A percentile compares a stretch with the other conserved stretches of the same genome.
Evolutionary conservation across 2,797 vertebrate species (phyloP).

Genomic region (Pagetopsis macropterus): DNA sequence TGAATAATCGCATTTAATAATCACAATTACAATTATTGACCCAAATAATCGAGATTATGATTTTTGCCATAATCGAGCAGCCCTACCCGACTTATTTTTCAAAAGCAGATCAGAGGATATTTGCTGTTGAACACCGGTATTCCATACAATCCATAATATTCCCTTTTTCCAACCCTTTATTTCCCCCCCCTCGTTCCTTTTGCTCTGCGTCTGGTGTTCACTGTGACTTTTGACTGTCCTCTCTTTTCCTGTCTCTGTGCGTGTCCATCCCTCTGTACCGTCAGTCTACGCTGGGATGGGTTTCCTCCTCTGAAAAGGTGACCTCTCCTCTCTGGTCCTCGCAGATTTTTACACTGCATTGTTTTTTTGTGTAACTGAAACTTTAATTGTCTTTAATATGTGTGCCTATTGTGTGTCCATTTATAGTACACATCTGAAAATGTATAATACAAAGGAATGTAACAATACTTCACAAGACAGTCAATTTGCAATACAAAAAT

Average conservation of each 20-base stretch:
- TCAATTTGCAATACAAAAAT: too few relatives aligned
- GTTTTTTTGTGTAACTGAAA: slow-evolving; percentile 10
- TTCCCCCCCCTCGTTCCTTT: slow-evolving; percentile 22
- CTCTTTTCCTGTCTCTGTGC: slow-evolving; percentile 57
- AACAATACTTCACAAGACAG: too few relatives aligned
- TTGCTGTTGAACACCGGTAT: slow-evolving; percentile 44
- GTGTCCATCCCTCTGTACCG: slow-evolving; percentile 55
- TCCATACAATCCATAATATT: slow-evolving; percentile 68
- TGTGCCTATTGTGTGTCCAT: background rate
- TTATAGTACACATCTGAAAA: background rate
- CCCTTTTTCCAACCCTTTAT: slow-evolving; percentile 26
- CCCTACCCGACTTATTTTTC: slow-evolving; percentile 34
- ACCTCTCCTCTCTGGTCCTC: slow-evolving; percentile 77
- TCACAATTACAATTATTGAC: too few relatives aligned
- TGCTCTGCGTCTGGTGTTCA: slow-evolving; percentile 34
- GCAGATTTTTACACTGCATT: background rate
- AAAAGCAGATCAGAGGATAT: slow-evolving; percentile 15
- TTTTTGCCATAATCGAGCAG: too few relatives aligned
- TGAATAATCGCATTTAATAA: too few relatives aligned
- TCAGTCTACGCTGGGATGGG: slow-evolving; percentile 88
- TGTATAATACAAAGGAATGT: too few relatives aligned
- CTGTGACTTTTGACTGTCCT: slow-evolving; percentile 60
- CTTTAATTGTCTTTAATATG: background rate
- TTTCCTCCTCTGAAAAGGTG: slow-evolving; percentile 87
- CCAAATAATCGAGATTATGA: too few relatives aligned